Evolutionary conservation across 2,113 vertebrate genomes (phyloP).

Genomic region (Atrichornis clamosus): DNA sequence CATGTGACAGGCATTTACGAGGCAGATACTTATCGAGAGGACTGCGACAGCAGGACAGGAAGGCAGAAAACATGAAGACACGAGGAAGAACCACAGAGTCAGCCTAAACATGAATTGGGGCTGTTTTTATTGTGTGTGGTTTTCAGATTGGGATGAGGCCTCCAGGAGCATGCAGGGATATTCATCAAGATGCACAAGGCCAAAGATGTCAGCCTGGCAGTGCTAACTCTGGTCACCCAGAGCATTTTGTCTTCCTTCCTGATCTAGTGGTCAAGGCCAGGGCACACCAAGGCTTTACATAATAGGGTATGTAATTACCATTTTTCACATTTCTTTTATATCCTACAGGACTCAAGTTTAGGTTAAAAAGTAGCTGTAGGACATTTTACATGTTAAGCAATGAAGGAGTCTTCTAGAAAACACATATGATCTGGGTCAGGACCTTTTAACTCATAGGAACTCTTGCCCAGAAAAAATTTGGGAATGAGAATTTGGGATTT

Average conservation of each 20-base stretch:
- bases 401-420: neutral
- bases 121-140: neutral
- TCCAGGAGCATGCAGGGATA: neutral
- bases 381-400: neutral
- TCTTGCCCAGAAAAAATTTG: neutral
- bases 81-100: neutral
- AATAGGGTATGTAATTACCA: neutral
- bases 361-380: neutral
- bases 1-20: conserved; percentile 35
- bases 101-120: neutral
- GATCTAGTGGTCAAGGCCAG: neutral
- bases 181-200: neutral
- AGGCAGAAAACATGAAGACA: conserved; percentile 40
- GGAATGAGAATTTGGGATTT: neutral
- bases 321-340: neutral
- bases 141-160: conserved; percentile 9
- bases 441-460: neutral
- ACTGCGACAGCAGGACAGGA: conserved; percentile 16
- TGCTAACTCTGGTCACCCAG: neutral
- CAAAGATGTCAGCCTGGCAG: neutral
- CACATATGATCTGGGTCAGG: neutral
- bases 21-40: conserved; percentile 18
- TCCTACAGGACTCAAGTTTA: neutral
- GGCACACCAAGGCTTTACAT: neutral
- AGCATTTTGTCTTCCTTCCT: neutral